A percentile compares a stretch with the other conserved stretches of the same genome.
Evolutionary conservation across 30 jellyfish, hydroid and myxozoan species (phyloP).

Genomic region (Turritopsis rubra): DNA sequence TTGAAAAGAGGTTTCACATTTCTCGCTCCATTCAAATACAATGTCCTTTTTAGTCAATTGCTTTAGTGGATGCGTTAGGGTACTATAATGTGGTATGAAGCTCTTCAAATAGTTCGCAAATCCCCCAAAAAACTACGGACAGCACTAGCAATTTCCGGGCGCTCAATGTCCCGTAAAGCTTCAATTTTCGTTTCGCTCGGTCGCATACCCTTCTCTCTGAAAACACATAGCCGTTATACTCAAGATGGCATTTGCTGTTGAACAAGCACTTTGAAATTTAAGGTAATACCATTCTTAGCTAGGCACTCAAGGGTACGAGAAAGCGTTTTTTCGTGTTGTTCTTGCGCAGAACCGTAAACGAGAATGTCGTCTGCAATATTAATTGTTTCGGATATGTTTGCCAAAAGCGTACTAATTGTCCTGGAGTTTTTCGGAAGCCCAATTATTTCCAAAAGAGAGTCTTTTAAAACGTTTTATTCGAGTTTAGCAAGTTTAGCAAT

Average conservation of each 20-base stretch:
- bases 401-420: neutral
- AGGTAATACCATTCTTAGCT: conserved; percentile 17
- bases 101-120: conserved; percentile 20
- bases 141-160: neutral
- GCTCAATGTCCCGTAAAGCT: conserved; percentile 5
- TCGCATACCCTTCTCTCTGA: conserved; percentile 6
- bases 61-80: conserved; percentile 20
- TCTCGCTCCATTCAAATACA: conserved; percentile 29
- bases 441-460: no score
- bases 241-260: conserved; percentile 17
- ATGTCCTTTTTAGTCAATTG: conserved; percentile 16
- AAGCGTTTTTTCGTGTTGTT: conserved; percentile 11
- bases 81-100: conserved; percentile 26
- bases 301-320: conserved; percentile 6
- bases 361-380: conserved; percentile 19
- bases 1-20: neutral
- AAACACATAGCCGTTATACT: conserved; percentile 7
- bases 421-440: no score
- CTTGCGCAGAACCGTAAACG: neutral
- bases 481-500: no score
- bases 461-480: no score
- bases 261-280: conserved; percentile 14
- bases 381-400: conserved; percentile 14
- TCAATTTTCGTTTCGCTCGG: conserved; percentile 13
- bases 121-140: conserved; percentile 20